Evolutionary conservation across 2,113 vertebrate species (phyloP).

Genomic region (Pseudopodoces humilis): DNA sequence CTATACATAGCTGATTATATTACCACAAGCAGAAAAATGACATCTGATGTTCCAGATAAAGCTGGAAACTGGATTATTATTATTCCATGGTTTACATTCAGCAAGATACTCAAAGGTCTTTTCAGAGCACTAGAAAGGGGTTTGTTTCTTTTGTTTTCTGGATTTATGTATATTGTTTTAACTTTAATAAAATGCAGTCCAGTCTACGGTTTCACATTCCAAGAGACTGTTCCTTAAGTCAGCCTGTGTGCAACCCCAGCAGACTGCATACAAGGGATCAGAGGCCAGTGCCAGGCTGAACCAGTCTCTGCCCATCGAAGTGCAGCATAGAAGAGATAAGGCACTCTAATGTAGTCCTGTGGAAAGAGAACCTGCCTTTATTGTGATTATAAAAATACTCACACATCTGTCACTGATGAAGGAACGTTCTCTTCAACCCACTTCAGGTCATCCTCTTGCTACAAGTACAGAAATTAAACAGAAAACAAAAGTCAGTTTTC

Average conservation of each 20-base stretch:
- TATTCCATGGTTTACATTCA: background rate
- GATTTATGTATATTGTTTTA: background rate
- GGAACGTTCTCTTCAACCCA: slow-evolving; percentile 86
- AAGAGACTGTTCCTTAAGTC: background rate
- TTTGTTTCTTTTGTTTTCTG: background rate
- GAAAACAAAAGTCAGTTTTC: background rate
- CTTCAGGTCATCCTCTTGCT: slow-evolving; percentile 84
- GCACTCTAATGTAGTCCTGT: background rate
- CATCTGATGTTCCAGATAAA: background rate
- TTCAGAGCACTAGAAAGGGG: background rate
- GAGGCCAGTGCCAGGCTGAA: background rate
- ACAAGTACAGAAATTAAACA: slow-evolving; percentile 12
- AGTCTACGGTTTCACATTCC: background rate
- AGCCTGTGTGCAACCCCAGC: background rate
- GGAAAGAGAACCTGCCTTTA: background rate
- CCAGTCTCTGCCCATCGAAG: background rate
- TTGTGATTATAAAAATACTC: slow-evolving; percentile 62
- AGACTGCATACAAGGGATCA: background rate
- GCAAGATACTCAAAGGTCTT: background rate
- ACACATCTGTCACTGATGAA: slow-evolving; percentile 84
- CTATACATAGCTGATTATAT: background rate
- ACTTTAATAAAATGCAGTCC: background rate
- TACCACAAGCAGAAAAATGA: background rate
- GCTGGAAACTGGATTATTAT: background rate
- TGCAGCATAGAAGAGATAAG: background rate